Percentiles rank a stretch among this genome's conserved stretches.
Evolutionary conservation across 2,797 vertebrate species (phyloP).

Genomic region (Crenichthys baileyi): DNA sequence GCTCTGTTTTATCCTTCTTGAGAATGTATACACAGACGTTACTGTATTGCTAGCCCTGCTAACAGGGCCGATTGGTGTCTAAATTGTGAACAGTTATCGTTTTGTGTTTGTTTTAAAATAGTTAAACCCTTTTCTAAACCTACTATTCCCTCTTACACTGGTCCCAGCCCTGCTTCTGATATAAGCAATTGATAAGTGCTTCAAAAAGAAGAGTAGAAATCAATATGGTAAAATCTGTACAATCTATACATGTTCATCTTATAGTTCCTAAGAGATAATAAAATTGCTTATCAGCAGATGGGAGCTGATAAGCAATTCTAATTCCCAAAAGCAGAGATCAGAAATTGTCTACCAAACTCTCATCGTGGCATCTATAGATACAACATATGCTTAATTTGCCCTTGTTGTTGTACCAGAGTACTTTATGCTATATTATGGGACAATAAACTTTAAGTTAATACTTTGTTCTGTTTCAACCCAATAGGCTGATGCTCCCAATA

Average conservation of each 20-base stretch:
- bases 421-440: background rate
- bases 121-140: background rate
- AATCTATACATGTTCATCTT: background rate
- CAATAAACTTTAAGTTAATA: background rate
- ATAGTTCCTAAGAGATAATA: background rate
- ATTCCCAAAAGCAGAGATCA: background rate
- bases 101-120: background rate
- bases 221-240: background rate
- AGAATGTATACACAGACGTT: background rate
- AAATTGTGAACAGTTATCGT: background rate
- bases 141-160: background rate
- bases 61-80: background rate
- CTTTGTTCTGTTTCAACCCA: background rate
- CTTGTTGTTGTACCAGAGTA: background rate
- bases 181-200: background rate
- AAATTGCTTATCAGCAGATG: background rate
- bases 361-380: background rate
- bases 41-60: background rate
- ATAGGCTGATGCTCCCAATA: conserved; percentile 87
- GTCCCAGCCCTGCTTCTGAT: background rate
- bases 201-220: background rate
- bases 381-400: background rate
- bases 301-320: too few relatives aligned
- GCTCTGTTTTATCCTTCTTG: background rate
- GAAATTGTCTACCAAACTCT: background rate